Base-by-base conservation (phyloP, 1,140 invertebrate species). In the Aphelinus atriplicis region DNA sequence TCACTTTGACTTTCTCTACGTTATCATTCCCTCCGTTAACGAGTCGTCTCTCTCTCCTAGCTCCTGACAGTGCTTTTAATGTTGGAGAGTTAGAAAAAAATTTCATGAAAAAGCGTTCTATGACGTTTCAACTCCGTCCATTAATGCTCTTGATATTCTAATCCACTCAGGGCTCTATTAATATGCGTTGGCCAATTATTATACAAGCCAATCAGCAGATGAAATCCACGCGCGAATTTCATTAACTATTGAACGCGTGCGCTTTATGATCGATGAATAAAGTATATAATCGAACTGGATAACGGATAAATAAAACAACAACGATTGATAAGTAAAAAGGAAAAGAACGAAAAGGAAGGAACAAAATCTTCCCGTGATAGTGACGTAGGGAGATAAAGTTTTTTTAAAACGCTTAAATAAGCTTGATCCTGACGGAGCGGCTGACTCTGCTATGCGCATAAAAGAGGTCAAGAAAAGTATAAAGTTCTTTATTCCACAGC, bases 341-440 rank as follows among this genome's bases (percentile, higher is more conserved):
- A n/a, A 47, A 67, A 51, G 42, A 63, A 43, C 42, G 42, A 68
- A 75, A 64, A 64, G 43, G 63, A 65, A 45, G 10, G 57, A 50
- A 58, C 45, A 60, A 71, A 71, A 53, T 65, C 42, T 3, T 69
- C 69, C 69, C 51, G 7, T 48, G 26, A 48, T 48, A 58, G 68
- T 63, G 63, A 66, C 63, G 73, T 62, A 75, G 64, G 45, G 46
- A 69, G 71, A 78, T 78, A 76, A 75, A 47, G 73, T 57, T 62
- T 76, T 76, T 62, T 75, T 78, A 78, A 78, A 76, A 77, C 71
- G 69, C 72, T 78, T 78, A 77, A 69, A 63, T 72, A 79, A 76
- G 71, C 71, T 48, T 71, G 71, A 78, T 77, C 66, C 57, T 73
- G 74, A 77, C 61, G 58, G 63, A 78, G 55, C 71, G 43, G 42